Conservation (phyloP, 2,113 vertebrate genomes). For the Chionodraco myersi region DNA sequence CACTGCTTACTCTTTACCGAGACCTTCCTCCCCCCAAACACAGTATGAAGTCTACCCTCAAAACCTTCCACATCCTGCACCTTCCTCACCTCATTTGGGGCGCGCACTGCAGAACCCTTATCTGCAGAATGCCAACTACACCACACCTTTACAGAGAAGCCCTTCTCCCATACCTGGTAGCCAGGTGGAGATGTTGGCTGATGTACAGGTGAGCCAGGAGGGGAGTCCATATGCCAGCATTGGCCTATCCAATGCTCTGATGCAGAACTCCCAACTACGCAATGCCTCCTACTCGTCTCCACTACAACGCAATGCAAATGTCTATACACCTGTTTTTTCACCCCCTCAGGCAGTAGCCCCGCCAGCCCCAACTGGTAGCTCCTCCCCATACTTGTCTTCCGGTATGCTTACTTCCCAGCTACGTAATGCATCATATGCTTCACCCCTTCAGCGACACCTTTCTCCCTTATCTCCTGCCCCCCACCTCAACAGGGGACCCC, state of each 20-base stretch:
- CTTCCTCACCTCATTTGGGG: constrained; percentile 61
- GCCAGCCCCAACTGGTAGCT: constrained; percentile 22
- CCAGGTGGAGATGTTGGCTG: constrained; percentile 38
- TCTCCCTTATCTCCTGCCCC: constrained; percentile 44
- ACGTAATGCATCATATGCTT: constrained; percentile 74
- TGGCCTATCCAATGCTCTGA: constrained; percentile 68
- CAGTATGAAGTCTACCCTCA: constrained; percentile 40
- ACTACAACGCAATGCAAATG: constrained; percentile 73
- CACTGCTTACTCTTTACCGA: constrained; percentile 40
- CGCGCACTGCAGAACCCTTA: constrained; percentile 69
- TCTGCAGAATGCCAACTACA: constrained; percentile 68
- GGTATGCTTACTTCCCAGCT: constrained; percentile 77
- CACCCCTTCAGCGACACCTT: constrained; percentile 65
- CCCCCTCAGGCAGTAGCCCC: constrained; percentile 43
- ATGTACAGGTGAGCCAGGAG: constrained; percentile 49
- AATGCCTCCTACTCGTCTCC: constrained; percentile 76
- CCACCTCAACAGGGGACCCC: constrained; percentile 46
- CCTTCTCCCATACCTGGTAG: constrained; percentile 55
- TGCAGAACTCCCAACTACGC: constrained; percentile 74
- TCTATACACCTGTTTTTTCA: constrained; percentile 67
- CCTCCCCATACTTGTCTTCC: constrained; percentile 76
- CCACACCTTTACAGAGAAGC: constrained; percentile 65
- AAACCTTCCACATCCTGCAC: constrained; percentile 44
- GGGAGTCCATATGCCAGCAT: constrained; percentile 21
- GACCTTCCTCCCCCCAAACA: constrained; percentile 43